Percentiles rank a stretch among this genome's conserved stretches.
Evolutionary conservation across 2,797 vertebrate genomes (phyloP).

Genomic region (Triplophysa bombifrons): DNA sequence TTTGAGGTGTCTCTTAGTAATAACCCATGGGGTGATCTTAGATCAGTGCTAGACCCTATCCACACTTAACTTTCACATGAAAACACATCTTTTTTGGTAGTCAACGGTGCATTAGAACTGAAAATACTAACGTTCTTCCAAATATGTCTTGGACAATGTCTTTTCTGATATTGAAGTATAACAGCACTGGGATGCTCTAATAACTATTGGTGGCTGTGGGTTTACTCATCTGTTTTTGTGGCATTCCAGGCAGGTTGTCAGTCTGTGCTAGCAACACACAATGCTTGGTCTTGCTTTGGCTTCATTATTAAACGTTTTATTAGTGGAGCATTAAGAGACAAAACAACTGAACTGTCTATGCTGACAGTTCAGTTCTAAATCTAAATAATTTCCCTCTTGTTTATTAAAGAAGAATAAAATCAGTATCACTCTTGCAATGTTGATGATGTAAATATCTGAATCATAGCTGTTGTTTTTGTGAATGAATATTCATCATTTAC

Average conservation of each 20-base stretch:
- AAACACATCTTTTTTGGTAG: too few relatives aligned
- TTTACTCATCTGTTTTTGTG: too few relatives aligned
- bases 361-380: not conserved
- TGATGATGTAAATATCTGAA: too few relatives aligned
- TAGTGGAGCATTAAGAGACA: not conserved
- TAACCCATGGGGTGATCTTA: constrained; percentile 1
- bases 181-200: too few relatives aligned
- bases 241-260: not conserved
- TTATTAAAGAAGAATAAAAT: not conserved
- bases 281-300: not conserved
- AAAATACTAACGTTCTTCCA: too few relatives aligned
- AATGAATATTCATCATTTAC: too few relatives aligned
- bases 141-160: too few relatives aligned
- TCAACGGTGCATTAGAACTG: too few relatives aligned
- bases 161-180: too few relatives aligned
- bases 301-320: not conserved
- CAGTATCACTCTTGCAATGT: not conserved
- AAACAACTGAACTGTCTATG: not conserved
- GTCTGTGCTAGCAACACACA: not conserved
- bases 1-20: not conserved
- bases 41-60: not conserved
- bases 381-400: not conserved
- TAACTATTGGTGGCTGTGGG: too few relatives aligned
- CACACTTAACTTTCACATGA: too few relatives aligned
- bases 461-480: too few relatives aligned